Conservation (phyloP, 1,140 invertebrate species). For the Brevipalpus yothersi region DNA sequence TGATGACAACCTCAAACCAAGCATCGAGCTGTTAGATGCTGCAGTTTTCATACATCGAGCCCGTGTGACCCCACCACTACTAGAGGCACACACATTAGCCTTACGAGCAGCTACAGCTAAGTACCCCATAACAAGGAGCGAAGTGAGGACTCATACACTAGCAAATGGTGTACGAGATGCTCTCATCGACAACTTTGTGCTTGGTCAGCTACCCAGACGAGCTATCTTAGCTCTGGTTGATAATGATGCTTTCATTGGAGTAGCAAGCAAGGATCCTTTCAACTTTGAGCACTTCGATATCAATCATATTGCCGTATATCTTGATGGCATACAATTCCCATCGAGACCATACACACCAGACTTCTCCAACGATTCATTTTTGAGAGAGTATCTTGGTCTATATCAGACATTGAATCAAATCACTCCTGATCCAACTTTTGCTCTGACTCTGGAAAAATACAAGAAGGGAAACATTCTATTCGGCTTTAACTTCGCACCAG, state of each 20-base stretch:
- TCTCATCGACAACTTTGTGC: too few relatives aligned
- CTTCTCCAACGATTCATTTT: not conserved
- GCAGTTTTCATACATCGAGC: too few relatives aligned
- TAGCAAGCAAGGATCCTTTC: not conserved
- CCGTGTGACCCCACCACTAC: too few relatives aligned
- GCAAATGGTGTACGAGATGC: too few relatives aligned
- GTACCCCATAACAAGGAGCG: conserved; percentile 7
- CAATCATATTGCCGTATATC: conserved; percentile 3
- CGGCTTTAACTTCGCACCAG: not conserved
- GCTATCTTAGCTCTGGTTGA: conserved; percentile 7
- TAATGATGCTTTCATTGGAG: conserved; percentile 2
- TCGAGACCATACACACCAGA: not conserved
- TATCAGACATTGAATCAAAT: not conserved
- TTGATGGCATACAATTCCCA: too few relatives aligned
- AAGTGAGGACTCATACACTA: conserved; percentile 8
- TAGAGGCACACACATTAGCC: too few relatives aligned
- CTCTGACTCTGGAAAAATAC: not conserved
- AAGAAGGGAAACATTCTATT: not conserved
- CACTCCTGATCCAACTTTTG: not conserved
- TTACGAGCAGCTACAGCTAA: not conserved
- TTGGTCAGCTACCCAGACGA: too few relatives aligned
- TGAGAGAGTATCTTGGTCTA: not conserved
- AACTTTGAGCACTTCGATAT: not conserved
- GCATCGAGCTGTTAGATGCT: too few relatives aligned
- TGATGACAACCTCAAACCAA: too few relatives aligned